Conservation (phyloP, 2,113 vertebrate species). For the Tichodroma muraria region DNA sequence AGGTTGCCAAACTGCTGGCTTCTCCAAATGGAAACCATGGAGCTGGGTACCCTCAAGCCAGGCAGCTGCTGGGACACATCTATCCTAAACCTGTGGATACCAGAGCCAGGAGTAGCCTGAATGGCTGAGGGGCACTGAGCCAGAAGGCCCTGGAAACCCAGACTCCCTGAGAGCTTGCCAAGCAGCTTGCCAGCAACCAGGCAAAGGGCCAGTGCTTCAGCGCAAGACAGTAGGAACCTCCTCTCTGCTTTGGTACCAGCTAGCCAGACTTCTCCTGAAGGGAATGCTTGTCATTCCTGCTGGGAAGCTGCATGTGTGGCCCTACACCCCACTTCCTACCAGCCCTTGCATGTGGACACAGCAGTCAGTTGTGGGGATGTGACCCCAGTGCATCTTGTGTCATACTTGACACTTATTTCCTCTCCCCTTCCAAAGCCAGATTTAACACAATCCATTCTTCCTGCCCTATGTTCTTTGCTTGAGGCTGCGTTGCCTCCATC, state of each 20-base stretch:
- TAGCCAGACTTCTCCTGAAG: neutral
- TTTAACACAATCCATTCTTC: neutral
- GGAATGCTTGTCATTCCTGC: neutral
- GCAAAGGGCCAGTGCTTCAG: neutral
- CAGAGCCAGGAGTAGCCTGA: neutral
- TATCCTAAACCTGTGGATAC: neutral
- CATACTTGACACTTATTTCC: neutral
- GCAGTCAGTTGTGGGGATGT: neutral
- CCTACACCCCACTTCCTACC: neutral
- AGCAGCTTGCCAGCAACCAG: neutral
- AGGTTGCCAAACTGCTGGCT: neutral
- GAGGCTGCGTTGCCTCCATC: neutral
- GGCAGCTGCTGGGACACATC: neutral
- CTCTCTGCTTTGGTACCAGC: neutral
- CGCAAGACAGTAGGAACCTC: neutral
- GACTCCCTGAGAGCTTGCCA: neutral
- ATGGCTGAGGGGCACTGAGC: neutral
- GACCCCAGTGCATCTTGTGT: fast-evolving
- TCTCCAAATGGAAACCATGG: neutral
- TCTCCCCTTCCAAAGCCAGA: neutral
- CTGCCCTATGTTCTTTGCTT: neutral
- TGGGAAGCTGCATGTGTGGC: neutral
- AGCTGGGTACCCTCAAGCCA: neutral
- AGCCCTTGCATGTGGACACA: neutral
- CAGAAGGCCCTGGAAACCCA: neutral